Base-by-base conservation (phyloP, 2,888 invertebrate genomes). In the Scaptodrosophila latifasciaeformis region DNA sequence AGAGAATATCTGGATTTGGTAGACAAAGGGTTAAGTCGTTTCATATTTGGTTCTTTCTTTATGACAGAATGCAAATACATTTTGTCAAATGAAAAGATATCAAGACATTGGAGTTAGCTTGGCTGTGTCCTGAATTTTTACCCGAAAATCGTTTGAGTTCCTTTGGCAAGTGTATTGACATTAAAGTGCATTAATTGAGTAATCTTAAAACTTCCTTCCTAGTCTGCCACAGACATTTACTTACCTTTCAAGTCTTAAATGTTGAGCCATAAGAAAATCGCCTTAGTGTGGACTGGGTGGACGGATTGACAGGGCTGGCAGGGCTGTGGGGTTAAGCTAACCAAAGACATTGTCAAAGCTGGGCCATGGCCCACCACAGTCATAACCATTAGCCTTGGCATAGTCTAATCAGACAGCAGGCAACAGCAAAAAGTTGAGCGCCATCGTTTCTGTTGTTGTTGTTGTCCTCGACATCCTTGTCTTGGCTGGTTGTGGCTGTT, bases 321-420 rank as follows among this genome's bases (percentile, higher is more conserved):
- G 51, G 53, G 65, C 42, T 31, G 44, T 47, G 51, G 31, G 9
- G 31, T 40, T 35, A 54, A 46, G n/a, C n/a, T n/a, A n/a, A n/a
- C n/a, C n/a, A n/a, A n/a, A n/a, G n/a, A n/a, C n/a, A n/a, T n/a
- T n/a, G 24, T 24, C 24, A 24, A 24, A 24, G 24, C 7, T 24
- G 24, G 24, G n/a, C n/a, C n/a, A n/a, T n/a, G n/a, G n/a, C n/a
- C 24, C 24, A 24, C 24, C 78, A 78, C 79, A 74, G 66, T 76
- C 77, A 76, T 76, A 76, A 76, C 75, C 75, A 76, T 76, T 76
- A 76, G 75, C 70, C 70, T 50, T 71, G 71, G 77, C 72, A 72
- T 17, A 17, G 72, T 60, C 80, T 67, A 76, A 76, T 79, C 75
- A 76, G 75, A 76, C 75, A 59, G 61, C 72, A 49, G 40, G 30